These are phyloP conservation scores for Budorcas taxicolor DNA, from an alignment of 2,113 vertebrate genomes.

Conservation along the genomic window DNA sequence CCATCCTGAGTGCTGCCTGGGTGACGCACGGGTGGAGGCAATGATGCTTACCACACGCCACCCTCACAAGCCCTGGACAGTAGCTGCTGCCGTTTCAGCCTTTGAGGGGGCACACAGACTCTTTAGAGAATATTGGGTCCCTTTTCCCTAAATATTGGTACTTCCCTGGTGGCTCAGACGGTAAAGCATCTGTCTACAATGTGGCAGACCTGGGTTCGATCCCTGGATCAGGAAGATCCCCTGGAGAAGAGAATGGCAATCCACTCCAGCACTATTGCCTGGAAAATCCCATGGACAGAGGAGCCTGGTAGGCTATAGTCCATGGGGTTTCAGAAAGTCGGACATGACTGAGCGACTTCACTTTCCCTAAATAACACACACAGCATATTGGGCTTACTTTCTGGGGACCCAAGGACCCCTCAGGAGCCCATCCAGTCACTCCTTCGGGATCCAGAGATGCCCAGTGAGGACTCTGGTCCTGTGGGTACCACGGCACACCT, in stretches of 20 bases:
- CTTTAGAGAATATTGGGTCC: neutral
- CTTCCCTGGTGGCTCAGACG: too few species aligned
- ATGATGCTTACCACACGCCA: fast-evolving
- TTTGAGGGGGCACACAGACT: fast-evolving
- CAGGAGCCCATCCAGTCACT: neutral
- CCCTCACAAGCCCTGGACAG: neutral
- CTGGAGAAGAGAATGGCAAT: too few species aligned
- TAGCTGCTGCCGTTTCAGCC: fast-evolving
- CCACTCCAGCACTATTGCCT: too few species aligned
- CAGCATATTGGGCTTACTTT: neutral
- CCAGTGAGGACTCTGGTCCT: neutral
- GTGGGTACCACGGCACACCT: fast-evolving
- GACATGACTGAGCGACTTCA: too few species aligned
- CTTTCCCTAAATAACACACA: too few species aligned
- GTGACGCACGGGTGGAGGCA: fast-evolving
- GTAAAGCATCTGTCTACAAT: too few species aligned
- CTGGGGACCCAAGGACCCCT: neutral
- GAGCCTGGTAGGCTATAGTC: too few species aligned
- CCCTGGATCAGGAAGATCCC: too few species aligned
- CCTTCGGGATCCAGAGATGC: neutral
- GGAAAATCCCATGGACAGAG: too few species aligned
- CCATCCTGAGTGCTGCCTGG: neutral
- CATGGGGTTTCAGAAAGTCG: too few species aligned
- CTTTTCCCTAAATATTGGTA: too few species aligned
- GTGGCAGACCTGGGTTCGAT: too few species aligned